These are phyloP conservation scores for Mimumesa dahlbomi DNA, from an alignment of 2,888 invertebrate species.

Conservation along the genomic window DNA sequence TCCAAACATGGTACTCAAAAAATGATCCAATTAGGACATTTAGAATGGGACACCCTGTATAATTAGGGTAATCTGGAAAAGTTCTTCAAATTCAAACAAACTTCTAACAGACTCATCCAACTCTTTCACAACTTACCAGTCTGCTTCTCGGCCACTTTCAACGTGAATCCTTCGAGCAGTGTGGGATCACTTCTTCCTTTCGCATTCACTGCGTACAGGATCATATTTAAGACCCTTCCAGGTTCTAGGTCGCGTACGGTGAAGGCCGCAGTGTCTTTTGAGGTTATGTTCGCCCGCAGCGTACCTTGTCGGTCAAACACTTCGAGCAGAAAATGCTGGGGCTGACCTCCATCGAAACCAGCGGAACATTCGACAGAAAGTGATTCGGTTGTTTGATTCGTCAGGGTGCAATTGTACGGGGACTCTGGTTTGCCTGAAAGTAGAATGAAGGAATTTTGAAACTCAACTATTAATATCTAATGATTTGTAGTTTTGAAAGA, in stretches of 20 bases:
- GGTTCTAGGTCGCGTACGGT: conserved; percentile 89
- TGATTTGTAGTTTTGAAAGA: no score
- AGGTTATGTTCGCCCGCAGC: conserved; percentile 86
- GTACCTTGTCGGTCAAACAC: conserved; percentile 86
- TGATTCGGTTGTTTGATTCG: conserved; percentile 90
- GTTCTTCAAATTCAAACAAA: no score
- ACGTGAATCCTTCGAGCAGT: conserved; percentile 86
- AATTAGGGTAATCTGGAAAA: no score
- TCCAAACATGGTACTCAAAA: no score
- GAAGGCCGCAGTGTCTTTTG: conserved; percentile 86
- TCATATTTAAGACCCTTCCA: conserved; percentile 88
- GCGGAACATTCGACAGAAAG: conserved; percentile 87
- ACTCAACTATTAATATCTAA: no score
- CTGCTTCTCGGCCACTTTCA: conserved; percentile 89
- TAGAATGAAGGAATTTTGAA: no score
- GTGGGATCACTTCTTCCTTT: conserved; percentile 90
- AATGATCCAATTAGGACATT: no score
- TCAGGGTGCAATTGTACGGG: conserved; percentile 88
- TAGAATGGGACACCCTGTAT: no score
- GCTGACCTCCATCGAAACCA: conserved; percentile 90
- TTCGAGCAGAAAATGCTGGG: conserved; percentile 87
- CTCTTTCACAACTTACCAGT: conserved; percentile 83
- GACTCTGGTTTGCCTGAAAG: conserved; percentile 87
- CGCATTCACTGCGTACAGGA: conserved; percentile 91
- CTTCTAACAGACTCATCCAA: no score